Conservation (phyloP, 2,888 invertebrate genomes). For the Leptopterna dolabrata region DNA sequence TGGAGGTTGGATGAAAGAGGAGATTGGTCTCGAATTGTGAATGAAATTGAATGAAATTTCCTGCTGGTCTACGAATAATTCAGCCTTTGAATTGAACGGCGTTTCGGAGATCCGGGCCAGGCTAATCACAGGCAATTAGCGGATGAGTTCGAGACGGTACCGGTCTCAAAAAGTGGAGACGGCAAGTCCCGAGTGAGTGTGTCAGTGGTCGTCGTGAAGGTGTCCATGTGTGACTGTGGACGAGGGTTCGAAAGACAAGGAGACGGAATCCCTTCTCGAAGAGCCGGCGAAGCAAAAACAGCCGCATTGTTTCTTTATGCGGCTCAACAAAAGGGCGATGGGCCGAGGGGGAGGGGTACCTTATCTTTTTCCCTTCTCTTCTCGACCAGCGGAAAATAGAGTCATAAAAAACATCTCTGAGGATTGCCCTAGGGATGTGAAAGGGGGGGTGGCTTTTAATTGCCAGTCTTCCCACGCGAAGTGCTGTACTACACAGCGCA, state of each 20-base stretch:
- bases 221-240: not conserved
- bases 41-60: too few species aligned
- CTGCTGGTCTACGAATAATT: too few species aligned
- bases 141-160: not conserved
- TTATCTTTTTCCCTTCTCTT: not conserved
- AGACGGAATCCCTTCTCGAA: not conserved
- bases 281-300: not conserved
- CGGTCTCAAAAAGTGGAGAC: not conserved
- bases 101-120: not conserved
- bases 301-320: slow-evolving; percentile 10
- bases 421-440: not conserved
- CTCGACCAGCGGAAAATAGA: slow-evolving; percentile 1
- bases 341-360: not conserved
- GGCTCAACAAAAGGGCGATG: not conserved
- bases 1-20: not conserved
- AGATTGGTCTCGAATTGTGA: not conserved
- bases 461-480: slow-evolving; percentile 3
- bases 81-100: not conserved
- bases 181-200: not conserved
- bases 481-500: not conserved
- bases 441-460: not conserved
- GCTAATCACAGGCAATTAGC: slow-evolving; percentile 10
- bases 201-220: not conserved
- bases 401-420: slow-evolving; percentile 11
- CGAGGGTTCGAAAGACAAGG: not conserved